Base-by-base conservation (phyloP, 2,797 vertebrate species). In the Poecile montanus region DNA sequence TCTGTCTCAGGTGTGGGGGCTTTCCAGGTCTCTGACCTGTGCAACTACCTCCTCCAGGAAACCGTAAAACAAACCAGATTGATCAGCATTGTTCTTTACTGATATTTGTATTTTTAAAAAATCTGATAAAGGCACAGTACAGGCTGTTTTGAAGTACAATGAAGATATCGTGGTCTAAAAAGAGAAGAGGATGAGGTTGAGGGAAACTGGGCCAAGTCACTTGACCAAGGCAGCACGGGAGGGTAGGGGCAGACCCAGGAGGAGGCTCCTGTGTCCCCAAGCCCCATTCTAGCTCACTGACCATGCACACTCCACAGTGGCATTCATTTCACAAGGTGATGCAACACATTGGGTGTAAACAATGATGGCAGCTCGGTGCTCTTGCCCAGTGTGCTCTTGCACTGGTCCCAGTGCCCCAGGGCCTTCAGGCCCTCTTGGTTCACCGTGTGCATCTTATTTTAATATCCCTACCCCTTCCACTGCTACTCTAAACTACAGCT, bases 381-480 rank as follows among this genome's bases (percentile, higher is more conserved):
- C 29, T 65, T 54, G 63, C 47, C 10, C 53, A 16, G 17, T 4
- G 1, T 5, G 1, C 13, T 15, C 20, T 60, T 51, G 40, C 23
- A 22, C 53, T 21, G 54, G 27, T 12, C 30, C 53, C 68, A 51
- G n/a, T 4, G 2, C 56, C 48, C 21, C 70, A n/a, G 65, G 30
- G 9, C n/a, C 73, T 80, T 67, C 84, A 16, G 17, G 17, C 0
- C 11, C 29, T 21, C 47, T 47, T 14, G 13, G 23, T 26, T 72
- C 34, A 7, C 1, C 1, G 1, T 47, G 6, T 32, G 5, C 32
- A 5, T 66, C 29, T 50, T 54, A 40, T 18, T 61, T 67, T 65
- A 36, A 9, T 13, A 11, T 1, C 62, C 18, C 50, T 51, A 4
- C 4, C 13, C 54, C n/a, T 63, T 26, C 38, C 2, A 0, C 10